Base-by-base conservation (phyloP, 23 tunicate genomes). In the Ascidia mentula region DNA sequence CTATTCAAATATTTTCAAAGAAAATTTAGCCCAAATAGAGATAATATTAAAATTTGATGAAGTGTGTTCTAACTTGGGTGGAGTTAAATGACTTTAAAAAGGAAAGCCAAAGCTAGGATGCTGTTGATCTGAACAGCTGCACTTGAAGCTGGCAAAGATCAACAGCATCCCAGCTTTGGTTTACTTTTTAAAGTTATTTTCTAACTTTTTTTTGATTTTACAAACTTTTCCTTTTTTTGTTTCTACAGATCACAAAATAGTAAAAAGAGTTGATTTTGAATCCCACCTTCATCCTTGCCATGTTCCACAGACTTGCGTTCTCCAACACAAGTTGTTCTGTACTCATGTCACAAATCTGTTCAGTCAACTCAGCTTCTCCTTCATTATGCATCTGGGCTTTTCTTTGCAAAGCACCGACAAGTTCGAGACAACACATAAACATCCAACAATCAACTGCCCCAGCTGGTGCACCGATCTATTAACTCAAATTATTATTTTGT, bases 381-480 rank as follows among this genome's bases (percentile, higher is more conserved):
- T 30, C 79, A 36, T 78, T 53, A 7, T 45, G 36, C n/a, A 60
- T 28, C 36, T 81, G 35, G 12, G 72, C 26, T 32, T 34, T 80
- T 40, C 79, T 39, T 42, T 76, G 46, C 77, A 88, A 72, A 35
- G 91, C 91, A 7, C 77, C 88, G 9, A 85, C 81, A 13, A 93
- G 75, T 59, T 93, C 98, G 69, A 93, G 65, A 72, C 90, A 88
- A 40, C 92, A 78, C 98, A 87, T 88, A 38, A 93, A 93, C 18
- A 80, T 71, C 98, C 98, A 93, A 77, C 98, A 87, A n/a, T 80
- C 98, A 18, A 89, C 69, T 1, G 93, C 90, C 36, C 92, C 92
- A 28, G 72, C 28, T 32, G 89, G 90, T 22, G 84, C 42, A 3
- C 77, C 79, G 30, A 93, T 80, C 98, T 93, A 72, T 12, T 60